These are phyloP conservation scores for Microvelia longipes DNA, from an alignment of 1,140 invertebrate species.

Conservation along the genomic window DNA sequence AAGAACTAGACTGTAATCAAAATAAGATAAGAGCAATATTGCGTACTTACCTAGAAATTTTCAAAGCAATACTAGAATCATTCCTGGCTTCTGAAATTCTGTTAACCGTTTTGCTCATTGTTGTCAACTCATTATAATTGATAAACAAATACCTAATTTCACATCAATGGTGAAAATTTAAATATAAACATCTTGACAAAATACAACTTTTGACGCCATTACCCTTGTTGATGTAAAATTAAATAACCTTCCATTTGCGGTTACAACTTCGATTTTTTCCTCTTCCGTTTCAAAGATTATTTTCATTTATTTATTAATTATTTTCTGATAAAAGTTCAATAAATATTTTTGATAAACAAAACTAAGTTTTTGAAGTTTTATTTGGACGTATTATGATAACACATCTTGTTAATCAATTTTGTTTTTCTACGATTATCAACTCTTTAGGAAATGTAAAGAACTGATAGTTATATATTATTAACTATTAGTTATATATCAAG, in stretches of 20 bases:
- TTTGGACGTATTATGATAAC: too few relatives aligned
- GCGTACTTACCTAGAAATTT: slow-evolving; percentile 30
- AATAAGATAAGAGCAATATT: neutral
- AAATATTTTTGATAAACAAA: too few relatives aligned
- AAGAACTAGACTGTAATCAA: neutral
- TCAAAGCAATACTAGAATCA: slow-evolving; percentile 29
- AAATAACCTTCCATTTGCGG: neutral
- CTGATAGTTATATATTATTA: too few relatives aligned
- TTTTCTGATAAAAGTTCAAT: too few relatives aligned
- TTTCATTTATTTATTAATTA: too few relatives aligned
- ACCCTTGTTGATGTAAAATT: neutral
- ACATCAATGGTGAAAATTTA: neutral
- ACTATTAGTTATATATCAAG: too few relatives aligned
- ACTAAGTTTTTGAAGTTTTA: too few relatives aligned
- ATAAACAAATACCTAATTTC: neutral
- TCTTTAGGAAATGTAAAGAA: too few relatives aligned
- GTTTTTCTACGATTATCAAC: too few relatives aligned
- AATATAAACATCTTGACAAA: neutral
- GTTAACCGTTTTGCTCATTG: slow-evolving; percentile 31
- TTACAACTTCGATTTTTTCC: neutral
- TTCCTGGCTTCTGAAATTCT: slow-evolving; percentile 28
- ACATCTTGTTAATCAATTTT: too few relatives aligned
- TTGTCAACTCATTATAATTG: slow-evolving; percentile 24
- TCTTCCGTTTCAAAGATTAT: too few relatives aligned
- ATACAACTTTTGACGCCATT: neutral